These are phyloP conservation scores for Pristionchus arcanus DNA, from an alignment of 2,888 invertebrate genomes.

Conservation along the genomic window DNA sequence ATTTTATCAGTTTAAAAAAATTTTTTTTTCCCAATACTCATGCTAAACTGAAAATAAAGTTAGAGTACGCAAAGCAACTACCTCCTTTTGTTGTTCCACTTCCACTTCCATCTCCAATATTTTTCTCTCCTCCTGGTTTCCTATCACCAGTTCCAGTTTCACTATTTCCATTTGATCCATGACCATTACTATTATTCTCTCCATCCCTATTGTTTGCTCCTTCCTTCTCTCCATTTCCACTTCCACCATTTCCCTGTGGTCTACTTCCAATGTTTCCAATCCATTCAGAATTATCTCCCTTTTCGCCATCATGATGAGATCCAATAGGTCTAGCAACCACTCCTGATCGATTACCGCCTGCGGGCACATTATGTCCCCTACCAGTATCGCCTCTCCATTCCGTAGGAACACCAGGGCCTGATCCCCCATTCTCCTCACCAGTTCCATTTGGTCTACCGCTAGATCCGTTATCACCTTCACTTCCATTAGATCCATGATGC, in stretches of 20 bases:
- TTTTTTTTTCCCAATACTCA: not conserved
- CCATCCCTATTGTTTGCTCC: not conserved
- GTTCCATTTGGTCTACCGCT: not conserved
- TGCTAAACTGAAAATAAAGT: not conserved
- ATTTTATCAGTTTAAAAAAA: not conserved
- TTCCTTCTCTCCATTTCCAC: not conserved
- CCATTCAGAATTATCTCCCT: not conserved
- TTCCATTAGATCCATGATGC: not conserved
- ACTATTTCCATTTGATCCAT: not conserved
- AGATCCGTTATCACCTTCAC: not conserved
- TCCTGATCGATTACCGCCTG: no score
- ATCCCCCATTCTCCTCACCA: not conserved
- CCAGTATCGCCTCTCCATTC: not conserved
- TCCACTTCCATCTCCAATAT: constrained; percentile 2
- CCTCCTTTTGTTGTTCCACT: not conserved
- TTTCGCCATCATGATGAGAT: not conserved
- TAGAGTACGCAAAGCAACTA: not conserved
- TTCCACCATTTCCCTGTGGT: not conserved
- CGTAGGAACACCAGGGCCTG: not conserved
- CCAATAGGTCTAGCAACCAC: not conserved
- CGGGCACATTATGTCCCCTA: not conserved
- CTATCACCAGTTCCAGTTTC: not conserved
- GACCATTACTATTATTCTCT: not conserved
- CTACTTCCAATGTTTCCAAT: not conserved
- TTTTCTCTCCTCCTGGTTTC: not conserved